phyloP scores from a whole-genome alignment of 2,113 vertebrate species.

The Daubentonia madagascariensis region DNA sequence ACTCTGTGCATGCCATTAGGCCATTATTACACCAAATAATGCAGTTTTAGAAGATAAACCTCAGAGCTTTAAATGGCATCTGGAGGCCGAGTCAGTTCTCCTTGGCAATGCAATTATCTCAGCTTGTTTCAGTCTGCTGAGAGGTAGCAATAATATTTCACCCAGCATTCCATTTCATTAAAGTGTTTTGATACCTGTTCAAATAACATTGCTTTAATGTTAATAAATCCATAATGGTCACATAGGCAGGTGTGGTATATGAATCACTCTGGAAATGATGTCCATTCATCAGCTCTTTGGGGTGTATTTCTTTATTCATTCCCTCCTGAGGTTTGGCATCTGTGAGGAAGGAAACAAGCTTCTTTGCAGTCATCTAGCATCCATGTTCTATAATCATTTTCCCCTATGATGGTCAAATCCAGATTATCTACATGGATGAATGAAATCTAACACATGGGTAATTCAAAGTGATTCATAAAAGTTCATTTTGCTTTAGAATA shows the following conservation, averaged over 20 bases:
- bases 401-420: background rate
- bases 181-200: conserved; percentile 66
- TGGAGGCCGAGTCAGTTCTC: background rate
- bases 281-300: conserved; percentile 45
- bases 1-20: background rate
- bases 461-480: background rate
- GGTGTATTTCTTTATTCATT: conserved; percentile 19
- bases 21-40: background rate
- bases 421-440: background rate
- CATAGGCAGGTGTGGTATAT: background rate
- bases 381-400: background rate
- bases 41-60: conserved; percentile 29
- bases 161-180: background rate
- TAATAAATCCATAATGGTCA: conserved; percentile 65
- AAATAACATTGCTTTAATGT: conserved; percentile 46
- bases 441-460: background rate
- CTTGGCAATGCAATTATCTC: conserved; percentile 41
- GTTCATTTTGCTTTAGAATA: background rate
- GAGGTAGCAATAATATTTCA: conserved; percentile 54
- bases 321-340: background rate
- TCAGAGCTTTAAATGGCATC: background rate
- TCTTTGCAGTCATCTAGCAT: background rate
- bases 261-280: conserved; percentile 36
- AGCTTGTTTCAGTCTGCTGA: conserved; percentile 55
- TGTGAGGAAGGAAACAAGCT: background rate